These are phyloP conservation scores for Carabus problematicus DNA, from an alignment of 2,888 invertebrate species.

Conservation along the genomic window DNA sequence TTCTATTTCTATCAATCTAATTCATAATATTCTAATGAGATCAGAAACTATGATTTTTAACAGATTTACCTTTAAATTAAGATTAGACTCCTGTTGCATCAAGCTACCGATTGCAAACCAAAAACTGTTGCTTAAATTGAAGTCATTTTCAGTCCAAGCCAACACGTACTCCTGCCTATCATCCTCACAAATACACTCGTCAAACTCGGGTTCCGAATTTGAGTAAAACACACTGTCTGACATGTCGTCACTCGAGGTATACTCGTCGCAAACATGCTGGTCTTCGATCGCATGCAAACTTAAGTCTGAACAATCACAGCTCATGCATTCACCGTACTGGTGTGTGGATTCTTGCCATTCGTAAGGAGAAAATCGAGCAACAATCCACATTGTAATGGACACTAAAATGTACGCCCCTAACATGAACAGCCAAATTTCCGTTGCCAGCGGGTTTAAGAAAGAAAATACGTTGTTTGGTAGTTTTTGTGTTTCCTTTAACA, in stretches of 20 bases:
- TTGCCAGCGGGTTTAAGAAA: slow-evolving; percentile 83
- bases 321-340: slow-evolving; percentile 64
- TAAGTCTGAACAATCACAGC: slow-evolving; percentile 31
- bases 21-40: slow-evolving; percentile 10
- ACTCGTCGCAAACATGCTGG: slow-evolving; percentile 21
- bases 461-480: slow-evolving; percentile 76
- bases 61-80: slow-evolving; percentile 84
- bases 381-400: slow-evolving; percentile 81
- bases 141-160: slow-evolving; percentile 74
- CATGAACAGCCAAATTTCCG: slow-evolving; percentile 85
- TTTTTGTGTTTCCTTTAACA: slow-evolving; percentile 65
- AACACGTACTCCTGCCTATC: slow-evolving; percentile 26
- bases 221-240: slow-evolving; percentile 13
- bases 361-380: slow-evolving; percentile 83
- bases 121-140: slow-evolving; percentile 87
- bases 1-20: not conserved
- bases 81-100: slow-evolving; percentile 90
- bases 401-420: slow-evolving; percentile 81
- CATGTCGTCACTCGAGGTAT: slow-evolving; percentile 2
- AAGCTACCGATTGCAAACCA: slow-evolving; percentile 97
- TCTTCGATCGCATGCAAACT: slow-evolving; percentile 41
- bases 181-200: slow-evolving; percentile 30
- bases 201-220: slow-evolving; percentile 23
- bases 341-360: slow-evolving; percentile 75
- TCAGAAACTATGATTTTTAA: not conserved